phyloP scores from a whole-genome alignment of 2,888 invertebrate species.

The Drosophila atripex region DNA sequence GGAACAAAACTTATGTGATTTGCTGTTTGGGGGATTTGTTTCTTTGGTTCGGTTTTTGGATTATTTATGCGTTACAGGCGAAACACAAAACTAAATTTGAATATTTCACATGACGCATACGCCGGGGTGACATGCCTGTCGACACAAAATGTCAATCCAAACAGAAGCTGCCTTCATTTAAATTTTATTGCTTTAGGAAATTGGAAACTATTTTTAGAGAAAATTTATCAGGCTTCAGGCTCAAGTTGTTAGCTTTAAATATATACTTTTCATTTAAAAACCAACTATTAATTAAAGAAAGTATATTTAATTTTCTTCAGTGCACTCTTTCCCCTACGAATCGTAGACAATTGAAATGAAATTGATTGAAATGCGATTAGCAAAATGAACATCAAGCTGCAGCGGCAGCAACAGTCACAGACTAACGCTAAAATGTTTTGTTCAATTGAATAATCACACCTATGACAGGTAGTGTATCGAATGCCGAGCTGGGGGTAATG shows the following conservation, averaged over 20 bases:
- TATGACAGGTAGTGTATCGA: conserved; percentile 46
- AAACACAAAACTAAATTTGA: conserved; percentile 54
- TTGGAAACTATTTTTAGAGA: background rate
- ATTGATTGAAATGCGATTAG: conserved; percentile 72
- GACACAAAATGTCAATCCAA: conserved; percentile 68
- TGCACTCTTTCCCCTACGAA: background rate
- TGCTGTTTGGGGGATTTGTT: conserved; percentile 1
- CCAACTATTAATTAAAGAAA: background rate
- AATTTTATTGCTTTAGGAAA: background rate
- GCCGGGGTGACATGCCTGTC: conserved; percentile 63
- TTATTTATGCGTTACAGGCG: conserved; percentile 74
- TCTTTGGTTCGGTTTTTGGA: conserved; percentile 21
- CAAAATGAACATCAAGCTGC: conserved; percentile 58
- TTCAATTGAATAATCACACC: conserved; percentile 67
- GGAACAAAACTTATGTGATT: conserved; percentile 55
- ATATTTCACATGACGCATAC: conserved; percentile 73
- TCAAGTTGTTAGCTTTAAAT: background rate
- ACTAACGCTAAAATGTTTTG: conserved; percentile 53
- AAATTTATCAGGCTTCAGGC: background rate
- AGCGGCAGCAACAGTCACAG: conserved; percentile 31
- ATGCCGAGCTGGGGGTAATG: conserved; percentile 17
- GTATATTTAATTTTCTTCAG: conserved; percentile 6
- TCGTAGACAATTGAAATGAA: conserved; percentile 68
- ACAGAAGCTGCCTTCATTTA: conserved; percentile 24
- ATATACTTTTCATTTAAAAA: background rate